Evolutionary conservation across 2,888 invertebrate species (phyloP).

Genomic region (Hypomecis punctinalis): DNA sequence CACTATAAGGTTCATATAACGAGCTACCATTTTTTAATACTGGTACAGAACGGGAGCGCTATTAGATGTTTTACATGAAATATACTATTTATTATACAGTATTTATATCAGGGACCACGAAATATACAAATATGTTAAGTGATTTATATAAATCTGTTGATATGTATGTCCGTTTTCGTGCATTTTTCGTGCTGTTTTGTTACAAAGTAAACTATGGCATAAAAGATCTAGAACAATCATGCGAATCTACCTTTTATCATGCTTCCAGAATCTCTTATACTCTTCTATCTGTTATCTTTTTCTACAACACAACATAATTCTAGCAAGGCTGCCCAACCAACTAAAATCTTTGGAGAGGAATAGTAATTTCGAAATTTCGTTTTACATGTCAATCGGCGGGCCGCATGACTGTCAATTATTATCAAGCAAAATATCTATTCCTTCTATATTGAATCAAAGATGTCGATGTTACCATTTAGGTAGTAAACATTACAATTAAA

Average conservation of each 20-base stretch:
- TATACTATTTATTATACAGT: slow-evolving; percentile 46
- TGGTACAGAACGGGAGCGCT: slow-evolving; percentile 38
- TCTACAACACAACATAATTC: not conserved
- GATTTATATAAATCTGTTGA: slow-evolving; percentile 34
- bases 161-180: slow-evolving; percentile 23
- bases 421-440: too few relatives aligned
- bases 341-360: not conserved
- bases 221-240: not conserved
- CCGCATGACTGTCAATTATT: too few relatives aligned
- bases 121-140: slow-evolving; percentile 46
- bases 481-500: too few relatives aligned
- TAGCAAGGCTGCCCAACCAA: slow-evolving; percentile 3
- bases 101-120: slow-evolving; percentile 59
- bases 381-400: too few relatives aligned
- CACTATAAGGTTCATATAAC: too few relatives aligned
- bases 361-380: too few relatives aligned
- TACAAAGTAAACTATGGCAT: slow-evolving; percentile 16
- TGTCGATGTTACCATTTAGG: too few relatives aligned
- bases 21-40: slow-evolving; percentile 9
- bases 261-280: slow-evolving; percentile 35
- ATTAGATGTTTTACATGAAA: slow-evolving; percentile 42
- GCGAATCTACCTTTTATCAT: not conserved
- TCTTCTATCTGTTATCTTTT: too few relatives aligned
- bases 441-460: too few relatives aligned
- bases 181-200: slow-evolving; percentile 34